Base-by-base conservation (phyloP, 2,888 invertebrate genomes). In the Pandemis cinnamomeana region DNA sequence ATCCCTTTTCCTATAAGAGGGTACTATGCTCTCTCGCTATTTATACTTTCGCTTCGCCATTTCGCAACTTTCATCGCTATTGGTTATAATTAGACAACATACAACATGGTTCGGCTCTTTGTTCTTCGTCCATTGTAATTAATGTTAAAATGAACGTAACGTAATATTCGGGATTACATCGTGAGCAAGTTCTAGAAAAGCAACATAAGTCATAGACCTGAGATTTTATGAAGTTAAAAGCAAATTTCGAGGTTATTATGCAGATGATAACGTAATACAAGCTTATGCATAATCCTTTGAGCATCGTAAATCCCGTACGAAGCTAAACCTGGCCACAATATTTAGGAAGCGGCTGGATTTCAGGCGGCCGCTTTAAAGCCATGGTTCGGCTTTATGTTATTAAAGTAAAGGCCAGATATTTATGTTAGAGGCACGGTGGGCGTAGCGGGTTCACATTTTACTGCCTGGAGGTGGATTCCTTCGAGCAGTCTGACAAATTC, bases 401-500 rank as follows among this genome's bases (percentile, higher is more conserved):
- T 86, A 84, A 85, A 83, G 84, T 82, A 84, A 74, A 87, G 85
- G 86, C 84, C 81, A 86, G 87, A 89, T 90, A 86, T 90, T 90
- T 87, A 86, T 88, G 82, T 88, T 83, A 84, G 81, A 84, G 81
- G 79, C 80, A 82, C 79, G 83, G 83, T 82, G 83, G 81, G 80
- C 81, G 81, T 79, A 82, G 82, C 75, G 77, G 81, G 81, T 81
- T 83, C 79, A 80, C 81, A 82, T 89, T 88, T 88, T 86, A 85
- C 84, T 83, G 83, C 82, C 79, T 77, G 78, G 84, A 86, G 86
- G 84, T 83, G 83, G 84, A 91, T 92, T 89, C 91, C 90, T 87
- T 80, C 76, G 83, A 88, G 86, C 84, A 84, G 85, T 84, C 85
- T 86, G 85, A 86, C 83, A 84, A 92, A 93, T 94, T 92, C 92